Evolutionary conservation across 1,140 invertebrate species (phyloP), one percentile per base, ranked within the genome.

Genomic region (Cryptotermes secundus): DNA sequence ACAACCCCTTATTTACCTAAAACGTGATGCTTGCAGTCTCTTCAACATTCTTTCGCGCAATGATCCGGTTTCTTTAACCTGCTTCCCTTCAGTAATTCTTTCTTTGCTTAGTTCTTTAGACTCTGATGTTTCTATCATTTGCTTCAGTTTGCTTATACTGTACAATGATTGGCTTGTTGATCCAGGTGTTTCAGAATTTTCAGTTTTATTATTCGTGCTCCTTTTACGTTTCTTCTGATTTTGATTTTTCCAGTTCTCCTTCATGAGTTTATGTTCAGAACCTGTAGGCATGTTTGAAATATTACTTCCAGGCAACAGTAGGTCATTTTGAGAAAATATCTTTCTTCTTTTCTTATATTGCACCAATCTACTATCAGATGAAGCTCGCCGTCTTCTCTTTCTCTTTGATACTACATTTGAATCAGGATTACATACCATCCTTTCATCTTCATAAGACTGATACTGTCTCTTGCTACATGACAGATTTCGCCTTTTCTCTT

Each of bases 11-110:
- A 45, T 72, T 83, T 53, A 83, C 83, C 83, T 59, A 80, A 83
- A 83, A 31, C 59, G 34, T 9, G 83, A 83, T 14, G 59, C 38
- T 45, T 83, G 45, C 16, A 83, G 53, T 34, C 59, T 42, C 35
- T 16, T 80, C 34, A 83, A 14, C 83, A 83, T 83, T 31, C 31
- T 72, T 65, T 83, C 83, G 0, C 83, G 34, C 6, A 83, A 31
- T 65, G 83, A 79, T 14, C n/a, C 80, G 12, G 34, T 49, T n/a
- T 49, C 26, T 7, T 38, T 38, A 9, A n/a, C 42, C 10, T 34
- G 36, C 35, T 81, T 81, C 26, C 26, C 26, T 16, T 81, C 42
- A 72, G n/a, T 12, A 26, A 72, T 31, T 31, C 26, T 72, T 72
- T 31, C n/a, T 10, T 72, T 72, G 2, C 7, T 31, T 7, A 31